These are phyloP conservation scores for Chrysomallon squamiferum DNA, from an alignment of 1,140 invertebrate species.

Conservation along the genomic window DNA sequence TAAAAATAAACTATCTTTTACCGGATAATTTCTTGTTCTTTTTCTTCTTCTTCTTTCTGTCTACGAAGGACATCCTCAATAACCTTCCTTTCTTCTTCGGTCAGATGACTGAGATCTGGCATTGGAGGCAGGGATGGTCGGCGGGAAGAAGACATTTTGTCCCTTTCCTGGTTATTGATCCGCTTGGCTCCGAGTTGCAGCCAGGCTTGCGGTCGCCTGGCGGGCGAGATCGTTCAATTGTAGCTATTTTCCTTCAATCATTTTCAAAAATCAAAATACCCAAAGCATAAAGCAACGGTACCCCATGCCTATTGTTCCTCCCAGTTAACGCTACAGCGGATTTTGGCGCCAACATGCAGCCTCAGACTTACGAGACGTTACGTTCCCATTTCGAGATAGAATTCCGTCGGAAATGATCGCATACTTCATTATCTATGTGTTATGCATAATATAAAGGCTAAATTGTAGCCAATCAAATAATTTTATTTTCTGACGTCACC, in stretches of 20 bases:
- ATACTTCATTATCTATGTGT: constrained; percentile 7
- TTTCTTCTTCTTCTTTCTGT: constrained; percentile 95
- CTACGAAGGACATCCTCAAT: constrained; percentile 96
- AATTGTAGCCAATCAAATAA: constrained; percentile 9
- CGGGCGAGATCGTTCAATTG: too few species aligned
- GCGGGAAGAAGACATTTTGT: constrained; percentile 36
- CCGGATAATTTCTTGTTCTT: constrained; percentile 72
- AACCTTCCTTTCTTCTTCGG: constrained; percentile 94
- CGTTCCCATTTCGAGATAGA: background rate
- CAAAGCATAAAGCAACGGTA: too few species aligned
- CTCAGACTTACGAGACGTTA: background rate
- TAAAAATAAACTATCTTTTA: constrained; percentile 23
- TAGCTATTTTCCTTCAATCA: too few species aligned
- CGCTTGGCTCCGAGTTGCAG: too few species aligned
- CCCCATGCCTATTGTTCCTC: too few species aligned
- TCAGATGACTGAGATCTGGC: constrained; percentile 97
- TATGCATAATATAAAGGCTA: constrained; percentile 9
- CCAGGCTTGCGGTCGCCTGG: too few species aligned
- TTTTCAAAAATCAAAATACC: too few species aligned
- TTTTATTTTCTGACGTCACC: constrained; percentile 6
- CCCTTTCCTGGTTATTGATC: too few species aligned
- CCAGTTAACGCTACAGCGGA: too few species aligned
- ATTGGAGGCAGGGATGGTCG: constrained; percentile 66
- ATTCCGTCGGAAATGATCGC: constrained; percentile 1
- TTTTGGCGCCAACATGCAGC: too few species aligned